A percentile compares a stretch with the other conserved stretches of the same genome.
phyloP scores from a whole-genome alignment of 2,888 invertebrate genomes.

The Hymenopus coronatus region DNA sequence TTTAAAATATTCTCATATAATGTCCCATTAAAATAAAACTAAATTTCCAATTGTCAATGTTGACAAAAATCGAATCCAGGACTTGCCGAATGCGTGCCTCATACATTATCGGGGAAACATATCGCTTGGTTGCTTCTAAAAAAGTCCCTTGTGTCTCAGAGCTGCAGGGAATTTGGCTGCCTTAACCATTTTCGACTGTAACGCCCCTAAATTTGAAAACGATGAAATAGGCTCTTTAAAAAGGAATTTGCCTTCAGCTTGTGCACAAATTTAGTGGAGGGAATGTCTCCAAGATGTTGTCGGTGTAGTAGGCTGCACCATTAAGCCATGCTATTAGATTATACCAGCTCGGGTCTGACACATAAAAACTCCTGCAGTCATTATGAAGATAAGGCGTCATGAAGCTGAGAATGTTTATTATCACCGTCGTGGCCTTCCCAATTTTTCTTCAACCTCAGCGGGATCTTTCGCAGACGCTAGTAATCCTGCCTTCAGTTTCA shows the following conservation, averaged over 20 bases:
- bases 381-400: background rate
- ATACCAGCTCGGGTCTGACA: background rate
- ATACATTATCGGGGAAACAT: too few relatives aligned
- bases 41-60: too few relatives aligned
- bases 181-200: background rate
- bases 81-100: too few relatives aligned
- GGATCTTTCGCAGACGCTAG: too few relatives aligned
- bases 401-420: background rate
- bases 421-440: background rate
- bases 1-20: too few relatives aligned
- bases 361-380: background rate
- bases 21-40: too few relatives aligned
- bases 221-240: background rate
- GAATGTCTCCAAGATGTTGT: background rate
- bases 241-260: background rate
- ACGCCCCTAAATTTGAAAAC: background rate
- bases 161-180: background rate
- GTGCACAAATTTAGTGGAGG: background rate
- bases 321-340: background rate
- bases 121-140: too few relatives aligned
- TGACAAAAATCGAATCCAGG: too few relatives aligned
- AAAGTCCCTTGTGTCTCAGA: background rate
- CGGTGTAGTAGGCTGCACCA: background rate
- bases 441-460: background rate
- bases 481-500: too few relatives aligned